A percentile compares a stretch with the other conserved stretches of the same genome.
Conservation (phyloP, 1,140 invertebrate genomes). For the Aphidius gifuensis region DNA sequence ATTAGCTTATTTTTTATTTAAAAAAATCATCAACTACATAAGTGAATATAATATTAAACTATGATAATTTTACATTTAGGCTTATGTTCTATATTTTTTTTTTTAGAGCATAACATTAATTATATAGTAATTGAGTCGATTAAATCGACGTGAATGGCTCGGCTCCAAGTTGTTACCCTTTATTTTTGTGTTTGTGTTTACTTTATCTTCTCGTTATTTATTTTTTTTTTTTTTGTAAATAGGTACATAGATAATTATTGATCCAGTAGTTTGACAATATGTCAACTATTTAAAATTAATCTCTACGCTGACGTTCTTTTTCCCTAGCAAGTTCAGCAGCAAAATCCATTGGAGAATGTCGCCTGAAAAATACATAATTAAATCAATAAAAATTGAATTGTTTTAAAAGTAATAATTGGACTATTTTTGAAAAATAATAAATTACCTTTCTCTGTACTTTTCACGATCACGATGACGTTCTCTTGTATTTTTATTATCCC, state of each 20-base stretch:
- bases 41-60: too few relatives aligned
- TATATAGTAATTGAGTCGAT: conserved; percentile 16
- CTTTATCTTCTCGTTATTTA: conserved; percentile 4
- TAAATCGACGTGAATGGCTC: conserved; percentile 33
- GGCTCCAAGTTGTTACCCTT: conserved; percentile 29
- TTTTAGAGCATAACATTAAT: conserved; percentile 3
- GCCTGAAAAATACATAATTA: conserved; percentile 32
- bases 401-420: conserved; percentile 4
- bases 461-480: conserved; percentile 44
- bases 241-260: conserved; percentile 31
- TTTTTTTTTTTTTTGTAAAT: conserved; percentile 15
- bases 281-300: conserved; percentile 26
- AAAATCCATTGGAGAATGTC: conserved; percentile 50
- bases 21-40: too few relatives aligned
- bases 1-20: too few relatives aligned
- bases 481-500: conserved; percentile 46
- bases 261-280: conserved; percentile 15
- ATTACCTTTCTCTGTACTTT: conserved; percentile 45
- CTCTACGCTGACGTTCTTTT: conserved; percentile 51
- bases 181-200: not conserved
- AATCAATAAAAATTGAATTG: conserved; percentile 7
- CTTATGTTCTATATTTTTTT: conserved; percentile 28
- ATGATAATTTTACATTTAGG: conserved; percentile 30
- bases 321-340: conserved; percentile 50
- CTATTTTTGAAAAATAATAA: not conserved